Evolutionary conservation across 2,113 vertebrate species (phyloP).

Genomic region (Pelecanoides urinatrix): DNA sequence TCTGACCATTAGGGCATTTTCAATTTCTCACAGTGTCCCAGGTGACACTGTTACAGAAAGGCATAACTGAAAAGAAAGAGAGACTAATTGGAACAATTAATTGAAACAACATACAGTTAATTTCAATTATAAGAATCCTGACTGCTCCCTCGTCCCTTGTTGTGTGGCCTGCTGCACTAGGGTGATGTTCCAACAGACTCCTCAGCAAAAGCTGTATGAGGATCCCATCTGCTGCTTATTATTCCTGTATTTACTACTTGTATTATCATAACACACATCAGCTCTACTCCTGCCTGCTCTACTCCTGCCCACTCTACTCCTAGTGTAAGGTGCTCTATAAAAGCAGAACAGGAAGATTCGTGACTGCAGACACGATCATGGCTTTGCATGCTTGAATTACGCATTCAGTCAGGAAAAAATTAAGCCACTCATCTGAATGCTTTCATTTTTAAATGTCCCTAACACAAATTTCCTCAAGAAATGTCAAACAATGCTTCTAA

Average conservation of each 20-base stretch:
- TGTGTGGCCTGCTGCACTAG: neutral
- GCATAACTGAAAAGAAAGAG: slow-evolving; percentile 45
- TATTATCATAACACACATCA: neutral
- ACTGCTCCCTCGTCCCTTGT: neutral
- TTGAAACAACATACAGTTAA: slow-evolving; percentile 74
- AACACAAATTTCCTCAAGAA: neutral
- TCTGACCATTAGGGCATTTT: slow-evolving; percentile 69
- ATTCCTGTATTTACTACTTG: slow-evolving; percentile 19
- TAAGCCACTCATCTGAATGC: neutral
- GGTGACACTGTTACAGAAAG: slow-evolving; percentile 61
- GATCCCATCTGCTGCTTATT: neutral
- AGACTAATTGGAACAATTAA: slow-evolving; percentile 78
- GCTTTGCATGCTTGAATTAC: neutral
- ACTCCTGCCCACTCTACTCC: neutral
- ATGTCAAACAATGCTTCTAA: neutral
- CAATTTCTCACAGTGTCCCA: slow-evolving; percentile 66
- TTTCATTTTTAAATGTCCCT: neutral
- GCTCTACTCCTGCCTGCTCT: neutral
- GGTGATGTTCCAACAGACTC: neutral
- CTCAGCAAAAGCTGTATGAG: neutral
- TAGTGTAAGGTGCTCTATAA: neutral
- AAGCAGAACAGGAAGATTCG: neutral
- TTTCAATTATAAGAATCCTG: slow-evolving; percentile 49
- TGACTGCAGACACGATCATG: neutral
- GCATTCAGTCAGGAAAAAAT: neutral